Evolutionary conservation across 1,140 invertebrate genomes (phyloP).

Genomic region (Macrosteles quadrilineatus): DNA sequence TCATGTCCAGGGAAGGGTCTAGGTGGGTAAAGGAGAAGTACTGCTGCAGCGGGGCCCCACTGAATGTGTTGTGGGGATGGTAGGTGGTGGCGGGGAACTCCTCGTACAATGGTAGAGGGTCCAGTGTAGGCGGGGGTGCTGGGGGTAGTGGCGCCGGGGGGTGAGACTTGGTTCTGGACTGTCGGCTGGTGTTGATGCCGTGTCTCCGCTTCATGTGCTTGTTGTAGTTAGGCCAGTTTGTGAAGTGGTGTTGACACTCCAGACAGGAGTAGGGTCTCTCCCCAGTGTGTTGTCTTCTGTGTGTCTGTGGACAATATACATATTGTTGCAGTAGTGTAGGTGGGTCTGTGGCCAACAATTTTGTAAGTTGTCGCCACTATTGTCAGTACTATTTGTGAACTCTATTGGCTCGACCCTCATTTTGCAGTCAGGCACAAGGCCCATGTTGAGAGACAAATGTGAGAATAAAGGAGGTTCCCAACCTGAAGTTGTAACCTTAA

Average conservation of each 20-base stretch:
- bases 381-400: too few species aligned
- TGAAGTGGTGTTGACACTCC: constrained; percentile 67
- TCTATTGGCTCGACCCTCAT: too few species aligned
- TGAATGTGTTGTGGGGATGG: neutral
- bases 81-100: constrained; percentile 15
- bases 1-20: constrained; percentile 15
- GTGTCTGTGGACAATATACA: too few species aligned
- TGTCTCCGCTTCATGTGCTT: constrained; percentile 74
- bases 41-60: constrained; percentile 14
- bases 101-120: constrained; percentile 23
- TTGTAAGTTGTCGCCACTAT: too few species aligned
- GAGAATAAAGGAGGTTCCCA: too few species aligned
- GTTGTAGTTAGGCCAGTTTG: constrained; percentile 75
- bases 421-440: too few species aligned
- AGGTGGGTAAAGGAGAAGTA: constrained; percentile 24
- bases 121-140: neutral
- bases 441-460: too few species aligned
- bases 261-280: constrained; percentile 60
- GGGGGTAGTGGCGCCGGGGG: neutral
- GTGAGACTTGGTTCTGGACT: constrained; percentile 22
- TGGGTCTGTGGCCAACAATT: too few species aligned
- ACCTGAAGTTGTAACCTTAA: too few species aligned
- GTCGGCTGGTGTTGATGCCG: constrained; percentile 37
- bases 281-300: constrained; percentile 63
- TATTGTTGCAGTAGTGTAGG: too few species aligned